Base-by-base conservation (phyloP, 2,888 invertebrate species). In the Lepidochitona cinerea region DNA sequence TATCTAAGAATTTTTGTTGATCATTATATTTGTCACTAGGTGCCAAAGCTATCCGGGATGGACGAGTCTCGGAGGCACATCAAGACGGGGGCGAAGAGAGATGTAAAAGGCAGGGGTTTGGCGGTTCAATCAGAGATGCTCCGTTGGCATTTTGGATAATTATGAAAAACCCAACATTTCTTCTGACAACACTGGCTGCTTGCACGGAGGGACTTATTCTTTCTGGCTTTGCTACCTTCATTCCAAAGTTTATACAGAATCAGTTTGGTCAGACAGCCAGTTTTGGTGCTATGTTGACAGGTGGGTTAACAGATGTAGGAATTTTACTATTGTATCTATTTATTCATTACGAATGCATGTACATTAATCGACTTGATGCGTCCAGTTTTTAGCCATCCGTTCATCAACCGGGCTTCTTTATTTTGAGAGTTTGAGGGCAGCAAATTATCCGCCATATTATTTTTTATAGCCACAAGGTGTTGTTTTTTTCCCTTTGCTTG, bases 211-310 rank as follows among this genome's bases (percentile, higher is more conserved):
- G 85, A 78, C 92, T 94, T 59, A 87, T 91, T 41, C 90, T 81
- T 37, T 86, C 87, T 53, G 94, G 94, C 0, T 94, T 94, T 82
- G 93, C 94, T 85, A 95, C 94, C 14, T 95, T 94, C 87, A 91
- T 94, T 81, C 93, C 94, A 9, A 95, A 95, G 87, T 94, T 95
- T 87, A 92, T 95, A 85, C 95, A 95, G 90, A 94, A 94, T 9
- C 94, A 95, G 87, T 95, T 94, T 86, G 92, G 93, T 78, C 93
- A 93, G 75, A 93, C 93, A 0, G 93, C 96, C 0, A 94, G 93
- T 14, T 92, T 92, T 71, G 94, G 94, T 23, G 94, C 94, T 26
- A 92, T 94, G 76, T 91, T 94, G 75, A 93, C 94, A 79, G 95
- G 94, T 93, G 88, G 3, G 2, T 2, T 18, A 4, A 12, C 41